Evolutionary conservation across 2,888 invertebrate genomes (phyloP).

Genomic region (Serripes groenlandicus): DNA sequence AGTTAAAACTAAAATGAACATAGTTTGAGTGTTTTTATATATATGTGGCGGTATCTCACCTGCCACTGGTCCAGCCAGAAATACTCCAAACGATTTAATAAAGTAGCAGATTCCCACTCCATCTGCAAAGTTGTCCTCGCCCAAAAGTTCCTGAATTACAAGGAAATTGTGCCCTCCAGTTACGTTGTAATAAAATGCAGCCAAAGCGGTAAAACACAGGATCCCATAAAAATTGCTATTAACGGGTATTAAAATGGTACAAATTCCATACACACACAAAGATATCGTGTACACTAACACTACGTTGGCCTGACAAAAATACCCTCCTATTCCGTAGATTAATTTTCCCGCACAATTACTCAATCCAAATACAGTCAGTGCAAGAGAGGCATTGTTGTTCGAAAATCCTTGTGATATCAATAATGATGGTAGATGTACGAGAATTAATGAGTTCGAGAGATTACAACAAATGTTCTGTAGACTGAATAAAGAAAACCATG

Average conservation of each 20-base stretch:
- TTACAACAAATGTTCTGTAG: conserved; percentile 37
- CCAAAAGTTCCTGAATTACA: conserved; percentile 38
- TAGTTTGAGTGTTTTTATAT: neutral
- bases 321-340: conserved; percentile 25
- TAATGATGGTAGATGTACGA: conserved; percentile 49
- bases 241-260: conserved; percentile 23
- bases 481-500: conserved; percentile 16
- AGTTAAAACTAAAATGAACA: neutral
- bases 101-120: conserved; percentile 45
- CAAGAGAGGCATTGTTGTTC: conserved; percentile 10
- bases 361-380: conserved; percentile 39
- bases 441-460: conserved; percentile 43
- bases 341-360: conserved; percentile 49
- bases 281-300: conserved; percentile 32
- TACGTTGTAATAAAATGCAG: conserved; percentile 36
- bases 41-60: conserved; percentile 26
- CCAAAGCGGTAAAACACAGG: conserved; percentile 10
- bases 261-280: conserved; percentile 24
- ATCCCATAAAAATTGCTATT: conserved; percentile 32
- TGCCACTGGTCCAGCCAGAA: conserved; percentile 50
- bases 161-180: conserved; percentile 45
- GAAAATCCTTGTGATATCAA: conserved; percentile 32
- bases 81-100: conserved; percentile 33
- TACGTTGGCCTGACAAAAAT: conserved; percentile 32
- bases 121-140: conserved; percentile 47